Base-by-base conservation (phyloP, 37 sponge, comb jelly and placozoan species). In the Theonella swinhoei region DNA sequence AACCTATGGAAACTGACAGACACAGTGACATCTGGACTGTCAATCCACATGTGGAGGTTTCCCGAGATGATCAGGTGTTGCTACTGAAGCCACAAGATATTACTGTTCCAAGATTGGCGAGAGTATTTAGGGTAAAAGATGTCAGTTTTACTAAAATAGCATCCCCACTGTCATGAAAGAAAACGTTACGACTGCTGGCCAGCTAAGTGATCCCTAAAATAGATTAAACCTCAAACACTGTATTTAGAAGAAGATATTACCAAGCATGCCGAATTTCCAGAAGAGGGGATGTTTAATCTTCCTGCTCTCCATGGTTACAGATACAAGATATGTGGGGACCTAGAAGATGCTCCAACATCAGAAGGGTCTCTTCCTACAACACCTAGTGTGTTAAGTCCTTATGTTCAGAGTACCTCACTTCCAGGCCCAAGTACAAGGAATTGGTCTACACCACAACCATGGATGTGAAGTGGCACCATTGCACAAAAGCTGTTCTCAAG, bases 191-290 rank as follows among this genome's bases (percentile, higher is more conserved):
- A n/a, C n/a, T n/a, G n/a, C n/a, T n/a, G n/a, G n/a, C n/a, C n/a
- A n/a, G n/a, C n/a, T n/a, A n/a, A n/a, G n/a, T n/a, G n/a, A n/a
- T n/a, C n/a, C n/a, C 17, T 34, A 72, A 35, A 36, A 4, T 39
- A 72, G 73, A n/a, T 72, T 38, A 72, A 33, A 36, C 73, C 73
- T 9, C 39, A 33, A 38, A 39, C 73, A 9, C 39, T 72, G 7
- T 72, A n/a, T 38, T 34, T 72, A 9, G 73, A 72, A 34, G 73
- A 72, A 9, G 73, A 72, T 24, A 34, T 72, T 4, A 72, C 73
- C 29, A 39, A 11, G 9, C 36, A 72, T 72, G 73, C 39, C 17
- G 73, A 72, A 72, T 72, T 72, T 34, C 73, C 73, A 11, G 73
- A 19, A 17, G 73, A 72, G 4, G 73, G 73, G 14, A 8, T 35